Conservation (phyloP, 2,888 invertebrate genomes). For the Meiosimyza decipiens region DNA sequence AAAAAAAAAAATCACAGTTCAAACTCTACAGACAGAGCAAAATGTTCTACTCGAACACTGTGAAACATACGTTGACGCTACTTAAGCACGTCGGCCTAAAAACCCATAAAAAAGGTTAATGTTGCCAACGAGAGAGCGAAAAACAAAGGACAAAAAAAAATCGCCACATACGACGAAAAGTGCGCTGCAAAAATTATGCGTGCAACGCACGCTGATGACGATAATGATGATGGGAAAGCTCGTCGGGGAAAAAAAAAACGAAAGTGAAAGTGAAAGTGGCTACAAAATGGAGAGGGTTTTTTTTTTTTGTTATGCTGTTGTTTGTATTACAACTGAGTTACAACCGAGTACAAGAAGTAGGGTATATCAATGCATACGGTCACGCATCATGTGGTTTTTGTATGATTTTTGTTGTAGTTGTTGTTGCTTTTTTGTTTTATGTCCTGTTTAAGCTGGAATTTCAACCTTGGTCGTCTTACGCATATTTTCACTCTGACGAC, state of each 20-base stretch:
- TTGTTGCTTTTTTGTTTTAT: constrained; percentile 25
- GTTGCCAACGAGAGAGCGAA: constrained; percentile 49
- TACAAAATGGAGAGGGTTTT: neutral
- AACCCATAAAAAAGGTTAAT: constrained; percentile 56
- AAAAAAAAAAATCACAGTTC: too few species aligned
- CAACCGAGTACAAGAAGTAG: constrained; percentile 51
- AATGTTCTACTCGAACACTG: too few species aligned
- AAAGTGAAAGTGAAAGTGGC: neutral
- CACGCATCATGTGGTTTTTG: constrained; percentile 24
- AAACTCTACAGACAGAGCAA: too few species aligned
- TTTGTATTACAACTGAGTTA: neutral
- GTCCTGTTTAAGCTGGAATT: constrained; percentile 31
- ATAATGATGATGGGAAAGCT: neutral
- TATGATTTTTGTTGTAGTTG: constrained; percentile 30
- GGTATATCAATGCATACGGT: neutral
- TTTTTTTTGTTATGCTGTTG: too few species aligned
- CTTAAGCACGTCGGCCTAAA: constrained; percentile 49
- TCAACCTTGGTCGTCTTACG: constrained; percentile 14
- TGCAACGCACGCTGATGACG: neutral
- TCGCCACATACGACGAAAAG: neutral
- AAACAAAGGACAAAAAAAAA: neutral
- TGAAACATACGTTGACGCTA: constrained; percentile 26
- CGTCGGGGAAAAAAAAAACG: neutral
- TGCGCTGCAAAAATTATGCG: neutral
- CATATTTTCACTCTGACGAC: neutral